Evolutionary conservation across 35 echinoderm and acorn worm species (phyloP).

Genomic region (Strongylocentrotus purpuratus): DNA sequence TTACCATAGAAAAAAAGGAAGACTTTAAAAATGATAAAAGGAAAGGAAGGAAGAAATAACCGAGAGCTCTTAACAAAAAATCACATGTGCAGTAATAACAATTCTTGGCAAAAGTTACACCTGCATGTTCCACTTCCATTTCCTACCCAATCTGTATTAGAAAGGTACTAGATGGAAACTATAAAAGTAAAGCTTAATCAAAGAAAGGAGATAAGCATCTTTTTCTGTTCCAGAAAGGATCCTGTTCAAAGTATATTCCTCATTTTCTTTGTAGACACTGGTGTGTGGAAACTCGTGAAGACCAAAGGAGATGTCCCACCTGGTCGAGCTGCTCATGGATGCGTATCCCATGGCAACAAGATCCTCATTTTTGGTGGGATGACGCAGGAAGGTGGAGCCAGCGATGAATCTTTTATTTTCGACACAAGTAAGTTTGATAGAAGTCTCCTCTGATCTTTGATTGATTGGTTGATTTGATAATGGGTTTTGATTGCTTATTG

Average conservation of each 20-base stretch:
- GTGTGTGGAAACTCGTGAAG: constrained; percentile 75
- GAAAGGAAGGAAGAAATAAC: too few species aligned
- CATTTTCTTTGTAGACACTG: constrained; percentile 38
- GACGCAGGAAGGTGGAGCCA: constrained; percentile 73
- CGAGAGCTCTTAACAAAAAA: too few species aligned
- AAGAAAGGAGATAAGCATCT: background rate
- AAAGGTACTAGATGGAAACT: too few species aligned
- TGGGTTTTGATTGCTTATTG: too few species aligned
- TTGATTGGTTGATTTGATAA: too few species aligned
- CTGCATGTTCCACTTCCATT: too few species aligned
- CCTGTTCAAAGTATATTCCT: background rate
- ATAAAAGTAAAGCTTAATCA: too few species aligned
- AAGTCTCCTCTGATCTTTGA: background rate
- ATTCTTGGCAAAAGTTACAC: too few species aligned
- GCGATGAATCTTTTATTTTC: constrained; percentile 72
- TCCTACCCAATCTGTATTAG: background rate
- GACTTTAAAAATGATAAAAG: too few species aligned
- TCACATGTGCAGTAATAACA: too few species aligned
- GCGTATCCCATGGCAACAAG: constrained; percentile 73
- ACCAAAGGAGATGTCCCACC: constrained; percentile 86
- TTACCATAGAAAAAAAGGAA: too few species aligned
- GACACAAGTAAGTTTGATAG: constrained; percentile 81
- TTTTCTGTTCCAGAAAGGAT: background rate
- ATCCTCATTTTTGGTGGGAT: constrained; percentile 87
- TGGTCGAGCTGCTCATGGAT: constrained; percentile 82